Percentiles rank a stretch among this genome's conserved stretches.
These are phyloP conservation scores for Caenorhabditis sp. DNA, from an alignment of 2,888 invertebrate species.

Conservation along the genomic window DNA sequence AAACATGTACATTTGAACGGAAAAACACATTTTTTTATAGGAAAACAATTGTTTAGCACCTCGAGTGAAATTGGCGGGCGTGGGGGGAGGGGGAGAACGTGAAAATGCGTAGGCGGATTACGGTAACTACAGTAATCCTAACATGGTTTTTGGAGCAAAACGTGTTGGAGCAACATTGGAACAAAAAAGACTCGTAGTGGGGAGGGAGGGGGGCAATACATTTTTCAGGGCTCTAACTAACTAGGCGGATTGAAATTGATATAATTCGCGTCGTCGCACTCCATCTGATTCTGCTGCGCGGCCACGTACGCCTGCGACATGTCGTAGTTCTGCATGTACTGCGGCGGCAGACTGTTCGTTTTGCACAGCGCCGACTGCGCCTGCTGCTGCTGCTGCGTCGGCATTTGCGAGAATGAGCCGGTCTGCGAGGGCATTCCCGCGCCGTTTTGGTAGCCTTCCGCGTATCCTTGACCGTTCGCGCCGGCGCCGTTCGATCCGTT, in stretches of 20 bases:
- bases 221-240: not conserved
- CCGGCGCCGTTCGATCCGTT: constrained; percentile 23
- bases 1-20: too few relatives aligned
- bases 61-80: too few relatives aligned
- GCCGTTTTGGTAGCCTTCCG: constrained; percentile 21
- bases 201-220: too few relatives aligned
- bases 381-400: constrained; percentile 9
- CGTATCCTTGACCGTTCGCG: constrained; percentile 25
- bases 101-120: too few relatives aligned
- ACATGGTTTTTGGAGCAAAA: too few relatives aligned
- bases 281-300: constrained; percentile 44
- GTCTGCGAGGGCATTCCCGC: constrained; percentile 8
- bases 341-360: constrained; percentile 25
- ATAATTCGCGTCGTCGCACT: constrained; percentile 54
- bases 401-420: constrained; percentile 42
- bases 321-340: constrained; percentile 43
- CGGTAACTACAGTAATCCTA: too few relatives aligned
- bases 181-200: not conserved
- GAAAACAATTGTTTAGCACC: too few relatives aligned
- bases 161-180: too few relatives aligned
- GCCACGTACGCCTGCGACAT: constrained; percentile 18
- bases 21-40: too few relatives aligned
- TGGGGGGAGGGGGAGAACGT: too few relatives aligned
- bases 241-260: constrained; percentile 53
- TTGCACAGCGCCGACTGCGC: constrained; percentile 28